Percentiles rank a stretch among this genome's conserved stretches.
phyloP scores from a whole-genome alignment of 2,888 invertebrate genomes.

The Volucella zonaria region DNA sequence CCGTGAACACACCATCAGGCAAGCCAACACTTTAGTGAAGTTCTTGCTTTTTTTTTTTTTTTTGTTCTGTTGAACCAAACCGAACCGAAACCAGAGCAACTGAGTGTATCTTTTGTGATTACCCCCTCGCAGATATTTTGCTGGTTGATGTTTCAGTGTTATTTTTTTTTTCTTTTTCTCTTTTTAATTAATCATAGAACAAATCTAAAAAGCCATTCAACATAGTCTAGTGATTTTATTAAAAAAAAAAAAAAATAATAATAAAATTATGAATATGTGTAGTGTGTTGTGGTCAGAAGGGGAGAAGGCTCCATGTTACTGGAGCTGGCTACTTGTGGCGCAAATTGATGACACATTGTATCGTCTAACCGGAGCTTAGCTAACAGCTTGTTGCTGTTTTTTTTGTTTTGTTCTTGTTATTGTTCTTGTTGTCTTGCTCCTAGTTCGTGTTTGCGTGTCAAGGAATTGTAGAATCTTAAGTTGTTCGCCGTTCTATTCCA shows the following conservation, averaged over 20 bases:
- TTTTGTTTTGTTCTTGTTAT: too few species aligned
- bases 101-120: slow-evolving; percentile 24
- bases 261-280: slow-evolving; percentile 36
- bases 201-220: slow-evolving; percentile 70
- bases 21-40: slow-evolving; percentile 15
- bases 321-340: slow-evolving; percentile 30
- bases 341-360: slow-evolving; percentile 71
- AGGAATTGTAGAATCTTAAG: slow-evolving; percentile 59
- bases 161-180: slow-evolving; percentile 14
- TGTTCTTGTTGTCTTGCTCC: slow-evolving; percentile 7
- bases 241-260: slow-evolving; percentile 56
- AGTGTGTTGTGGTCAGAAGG: slow-evolving; percentile 53
- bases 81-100: slow-evolving; percentile 21
- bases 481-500: slow-evolving; percentile 16
- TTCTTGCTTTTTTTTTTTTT: too few species aligned
- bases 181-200: slow-evolving; percentile 70
- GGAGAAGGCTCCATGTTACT: slow-evolving; percentile 13
- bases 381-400: background rate
- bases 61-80: too few species aligned
- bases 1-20: slow-evolving; percentile 54
- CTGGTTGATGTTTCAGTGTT: background rate
- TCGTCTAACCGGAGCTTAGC: slow-evolving; percentile 32
- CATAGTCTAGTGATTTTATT: slow-evolving; percentile 73
- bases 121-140: too few species aligned
- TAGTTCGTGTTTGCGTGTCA: slow-evolving; percentile 70